Evolutionary conservation across 2,113 vertebrate genomes (phyloP).

Genomic region (Crypturellus undulatus): DNA sequence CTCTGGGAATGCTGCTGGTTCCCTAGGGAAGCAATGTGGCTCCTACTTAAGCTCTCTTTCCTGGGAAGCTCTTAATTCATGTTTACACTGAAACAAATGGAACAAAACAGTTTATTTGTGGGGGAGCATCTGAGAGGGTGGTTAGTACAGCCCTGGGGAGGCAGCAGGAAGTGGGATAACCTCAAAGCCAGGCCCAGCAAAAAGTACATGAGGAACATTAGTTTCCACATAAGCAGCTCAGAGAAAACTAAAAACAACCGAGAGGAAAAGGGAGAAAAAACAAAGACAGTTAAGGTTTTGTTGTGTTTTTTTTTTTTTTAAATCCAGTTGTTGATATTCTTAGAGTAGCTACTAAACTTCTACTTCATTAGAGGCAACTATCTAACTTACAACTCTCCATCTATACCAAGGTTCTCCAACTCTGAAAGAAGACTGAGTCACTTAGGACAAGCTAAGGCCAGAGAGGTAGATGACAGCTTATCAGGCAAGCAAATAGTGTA

Average conservation of each 20-base stretch:
- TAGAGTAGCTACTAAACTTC: background rate
- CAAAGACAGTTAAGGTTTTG: background rate
- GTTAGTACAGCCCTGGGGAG: constrained; percentile 64
- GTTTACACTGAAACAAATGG: constrained; percentile 76
- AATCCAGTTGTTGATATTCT: background rate
- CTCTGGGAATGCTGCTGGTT: constrained; percentile 57
- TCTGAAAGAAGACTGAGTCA: background rate
- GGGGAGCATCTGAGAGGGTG: constrained; percentile 65
- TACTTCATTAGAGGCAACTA: background rate
- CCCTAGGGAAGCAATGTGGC: constrained; percentile 61
- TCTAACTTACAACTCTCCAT: background rate
- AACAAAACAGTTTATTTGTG: constrained; percentile 72
- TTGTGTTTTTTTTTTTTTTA: background rate
- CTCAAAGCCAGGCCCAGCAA: constrained; percentile 68
- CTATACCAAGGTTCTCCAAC: background rate
- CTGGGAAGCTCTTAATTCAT: constrained; percentile 76
- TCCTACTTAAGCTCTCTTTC: constrained; percentile 68
- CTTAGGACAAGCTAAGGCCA: background rate
- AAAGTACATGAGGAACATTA: constrained; percentile 66
- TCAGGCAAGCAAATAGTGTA: background rate
- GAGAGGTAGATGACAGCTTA: background rate
- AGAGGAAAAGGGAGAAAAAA: background rate
- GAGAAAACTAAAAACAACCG: constrained; percentile 33
- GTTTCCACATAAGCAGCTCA: constrained; percentile 59
- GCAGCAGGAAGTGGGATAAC: constrained; percentile 79